Base-by-base conservation (phyloP, 2,113 vertebrate genomes). In the Xiphophorus maculatus region DNA sequence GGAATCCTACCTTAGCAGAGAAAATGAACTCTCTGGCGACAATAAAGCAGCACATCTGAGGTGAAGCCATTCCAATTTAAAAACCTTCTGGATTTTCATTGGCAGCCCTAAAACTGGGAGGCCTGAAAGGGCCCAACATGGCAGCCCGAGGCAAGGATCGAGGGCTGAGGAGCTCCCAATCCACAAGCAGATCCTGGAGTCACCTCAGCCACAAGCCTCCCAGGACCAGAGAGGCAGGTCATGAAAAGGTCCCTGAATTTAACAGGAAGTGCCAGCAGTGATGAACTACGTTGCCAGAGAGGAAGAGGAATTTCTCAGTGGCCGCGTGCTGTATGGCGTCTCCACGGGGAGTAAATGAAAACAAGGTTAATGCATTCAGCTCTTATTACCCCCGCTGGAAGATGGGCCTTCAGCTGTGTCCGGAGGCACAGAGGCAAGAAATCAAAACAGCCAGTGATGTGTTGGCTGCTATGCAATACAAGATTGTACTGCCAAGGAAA, bases 321-420 rank as follows among this genome's bases (percentile, higher is more conserved):
- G 67, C 82, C 71, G 80, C 81, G 79, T 73, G 77, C 3, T 58
- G 7, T 73, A 63, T 72, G 86, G 76, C 77, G 75, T 58, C 88
- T 90, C 92, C 91, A 89, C 77, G 27, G 90, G 91, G 91, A 93
- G 91, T 90, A 91, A 93, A 93, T 93, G 93, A 94, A 94, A 94
- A 94, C 92, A 92, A 93, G 94, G 92, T 95, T 93, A 93, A 94
- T 94, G 91, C 91, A 92, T 93, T 93, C 91, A 48, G 76, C 89
- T 92, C 87, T 92, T 90, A 94, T 94, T 93, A 93, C 87, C 90
- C 78, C 88, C 73, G 32, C 87, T 85, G 80, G 89, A 88, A 86
- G 86, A 91, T 88, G 89, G 75, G 85, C 84, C 89, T 81, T 88
- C 92, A 84, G 90, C 90, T 81, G 84, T 82, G 86, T 89, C 76